Evolutionary conservation across 2,888 invertebrate genomes (phyloP).

Genomic region (Dasypogon diadema): DNA sequence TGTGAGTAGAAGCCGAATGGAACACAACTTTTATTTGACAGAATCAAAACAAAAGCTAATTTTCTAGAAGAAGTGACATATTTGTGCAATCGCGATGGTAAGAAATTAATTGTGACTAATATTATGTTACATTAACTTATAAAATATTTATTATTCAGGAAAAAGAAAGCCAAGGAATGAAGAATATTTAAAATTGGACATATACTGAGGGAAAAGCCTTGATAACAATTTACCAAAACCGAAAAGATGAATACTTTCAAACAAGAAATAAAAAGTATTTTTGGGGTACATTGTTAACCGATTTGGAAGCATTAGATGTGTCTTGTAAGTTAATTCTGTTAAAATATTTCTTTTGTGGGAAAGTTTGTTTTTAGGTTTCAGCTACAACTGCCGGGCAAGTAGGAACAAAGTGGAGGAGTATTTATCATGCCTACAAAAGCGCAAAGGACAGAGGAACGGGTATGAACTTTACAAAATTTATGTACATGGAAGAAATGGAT

Average conservation of each 20-base stretch:
- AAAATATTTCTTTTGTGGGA: not conserved
- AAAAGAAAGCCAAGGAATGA: not conserved
- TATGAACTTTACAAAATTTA: not conserved
- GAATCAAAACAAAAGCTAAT: too few relatives aligned
- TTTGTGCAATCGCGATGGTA: too few relatives aligned
- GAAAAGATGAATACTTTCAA: not conserved
- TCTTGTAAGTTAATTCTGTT: not conserved
- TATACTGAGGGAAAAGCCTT: conserved; percentile 11
- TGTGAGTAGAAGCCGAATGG: too few relatives aligned
- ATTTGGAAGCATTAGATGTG: not conserved
- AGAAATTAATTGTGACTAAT: too few relatives aligned
- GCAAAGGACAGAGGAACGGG: conserved; percentile 18
- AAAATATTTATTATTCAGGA: too few relatives aligned
- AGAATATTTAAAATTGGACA: not conserved
- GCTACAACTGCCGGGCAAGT: conserved; percentile 1
- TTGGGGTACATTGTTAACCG: not conserved
- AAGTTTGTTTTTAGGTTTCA: conserved; percentile 3
- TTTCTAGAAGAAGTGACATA: too few relatives aligned
- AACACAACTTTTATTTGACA: too few relatives aligned
- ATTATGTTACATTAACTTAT: too few relatives aligned
- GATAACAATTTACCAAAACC: not conserved
- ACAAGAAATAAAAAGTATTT: not conserved
- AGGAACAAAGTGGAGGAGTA: not conserved
- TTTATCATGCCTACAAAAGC: not conserved
- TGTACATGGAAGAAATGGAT: conserved; percentile 6